Conservation (phyloP, 2,888 invertebrate species). For the Arctia plantaginis region DNA sequence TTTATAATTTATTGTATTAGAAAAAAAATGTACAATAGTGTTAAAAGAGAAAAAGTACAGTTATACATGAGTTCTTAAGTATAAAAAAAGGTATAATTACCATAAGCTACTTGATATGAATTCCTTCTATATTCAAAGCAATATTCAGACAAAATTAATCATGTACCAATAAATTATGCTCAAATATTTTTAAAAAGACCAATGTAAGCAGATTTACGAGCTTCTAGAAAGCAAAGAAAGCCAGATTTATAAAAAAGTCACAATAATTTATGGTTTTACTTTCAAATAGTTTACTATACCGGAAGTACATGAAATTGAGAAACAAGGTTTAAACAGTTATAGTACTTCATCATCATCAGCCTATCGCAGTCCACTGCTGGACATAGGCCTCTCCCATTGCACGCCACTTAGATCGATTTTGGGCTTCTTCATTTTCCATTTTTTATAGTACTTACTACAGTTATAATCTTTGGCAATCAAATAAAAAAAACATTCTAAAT, state of each 20-base stretch:
- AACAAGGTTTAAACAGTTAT: neutral
- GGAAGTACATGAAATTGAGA: neutral
- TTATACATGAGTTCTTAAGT: neutral
- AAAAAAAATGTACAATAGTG: neutral
- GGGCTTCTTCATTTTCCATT: too few species aligned
- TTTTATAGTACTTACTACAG: too few species aligned
- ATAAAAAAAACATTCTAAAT: too few species aligned
- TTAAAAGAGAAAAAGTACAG: neutral
- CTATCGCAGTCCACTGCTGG: too few species aligned
- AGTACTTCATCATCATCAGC: too few species aligned
- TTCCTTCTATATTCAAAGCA: neutral
- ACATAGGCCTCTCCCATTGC: too few species aligned
- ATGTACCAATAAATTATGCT: neutral
- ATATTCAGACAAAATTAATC: neutral
- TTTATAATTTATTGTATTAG: conserved; percentile 1
- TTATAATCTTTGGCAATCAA: neutral
- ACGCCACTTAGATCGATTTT: too few species aligned
- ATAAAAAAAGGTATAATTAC: neutral
- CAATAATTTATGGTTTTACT: neutral
- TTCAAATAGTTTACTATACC: neutral
- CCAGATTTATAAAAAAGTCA: neutral
- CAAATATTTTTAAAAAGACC: neutral
- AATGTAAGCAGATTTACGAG: neutral
- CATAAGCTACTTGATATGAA: neutral
- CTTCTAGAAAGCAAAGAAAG: neutral